Evolutionary conservation across 2,797 vertebrate species (phyloP).

Genomic region (Alauda arvensis): DNA sequence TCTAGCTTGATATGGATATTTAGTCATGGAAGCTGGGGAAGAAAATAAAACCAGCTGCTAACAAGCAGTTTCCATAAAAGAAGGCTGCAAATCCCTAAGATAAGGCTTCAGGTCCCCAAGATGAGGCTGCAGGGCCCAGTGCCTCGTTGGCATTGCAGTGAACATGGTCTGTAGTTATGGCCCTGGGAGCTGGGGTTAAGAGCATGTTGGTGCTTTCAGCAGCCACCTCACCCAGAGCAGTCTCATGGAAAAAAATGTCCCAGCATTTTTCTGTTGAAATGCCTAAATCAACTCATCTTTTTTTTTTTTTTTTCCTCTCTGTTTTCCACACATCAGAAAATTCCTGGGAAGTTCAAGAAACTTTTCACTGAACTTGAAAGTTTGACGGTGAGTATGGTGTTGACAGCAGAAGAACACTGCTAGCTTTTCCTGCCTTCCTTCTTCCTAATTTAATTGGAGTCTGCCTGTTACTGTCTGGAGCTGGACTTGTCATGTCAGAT

Average conservation of each 20-base stretch:
- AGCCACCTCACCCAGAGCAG: neutral
- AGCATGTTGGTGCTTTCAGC: neutral
- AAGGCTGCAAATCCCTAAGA: neutral
- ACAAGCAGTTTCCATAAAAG: slow-evolving; percentile 7
- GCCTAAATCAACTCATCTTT: neutral
- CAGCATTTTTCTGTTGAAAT: neutral
- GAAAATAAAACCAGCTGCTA: neutral
- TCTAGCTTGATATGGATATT: neutral
- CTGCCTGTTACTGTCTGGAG: neutral
- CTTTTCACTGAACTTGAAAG: slow-evolving; percentile 94
- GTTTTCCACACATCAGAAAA: slow-evolving; percentile 81
- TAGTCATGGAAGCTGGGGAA: neutral
- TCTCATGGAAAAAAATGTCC: neutral
- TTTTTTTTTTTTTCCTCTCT: neutral
- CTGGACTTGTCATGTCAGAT: neutral
- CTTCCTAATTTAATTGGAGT: neutral
- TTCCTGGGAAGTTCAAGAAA: slow-evolving; percentile 96
- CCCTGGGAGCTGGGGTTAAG: neutral
- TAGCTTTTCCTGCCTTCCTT: neutral
- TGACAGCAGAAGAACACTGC: neutral
- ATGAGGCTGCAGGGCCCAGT: neutral
- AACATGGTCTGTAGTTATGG: neutral
- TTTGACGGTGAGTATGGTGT: slow-evolving; percentile 84
- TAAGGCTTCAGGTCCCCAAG: neutral
- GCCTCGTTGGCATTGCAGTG: neutral